Conservation (phyloP, 2,888 invertebrate species). For the Drosophila glabriapex region DNA sequence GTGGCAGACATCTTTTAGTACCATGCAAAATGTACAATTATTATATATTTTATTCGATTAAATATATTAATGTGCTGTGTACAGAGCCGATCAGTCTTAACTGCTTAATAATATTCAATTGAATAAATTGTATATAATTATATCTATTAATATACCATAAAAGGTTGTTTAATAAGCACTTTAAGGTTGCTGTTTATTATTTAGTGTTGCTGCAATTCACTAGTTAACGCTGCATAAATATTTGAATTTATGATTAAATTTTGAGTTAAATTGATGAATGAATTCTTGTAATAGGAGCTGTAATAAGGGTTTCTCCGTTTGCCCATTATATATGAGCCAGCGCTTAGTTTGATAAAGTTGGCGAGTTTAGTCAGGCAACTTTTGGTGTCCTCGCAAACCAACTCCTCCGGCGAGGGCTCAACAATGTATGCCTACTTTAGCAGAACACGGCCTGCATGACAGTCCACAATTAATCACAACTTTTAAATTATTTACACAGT, state of each 20-base stretch:
- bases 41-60: background rate
- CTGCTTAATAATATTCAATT: background rate
- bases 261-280: background rate
- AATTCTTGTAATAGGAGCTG: background rate
- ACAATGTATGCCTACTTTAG: background rate
- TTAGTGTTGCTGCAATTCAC: background rate
- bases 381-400: background rate
- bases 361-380: background rate
- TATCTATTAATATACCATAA: background rate
- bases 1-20: background rate
- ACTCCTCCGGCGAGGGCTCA: background rate
- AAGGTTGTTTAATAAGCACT: background rate
- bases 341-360: background rate
- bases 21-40: background rate
- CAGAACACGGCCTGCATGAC: slow-evolving; percentile 15
- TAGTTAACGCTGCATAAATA: background rate
- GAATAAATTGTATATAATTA: background rate
- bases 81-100: background rate
- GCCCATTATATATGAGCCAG: background rate
- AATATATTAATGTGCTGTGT: background rate
- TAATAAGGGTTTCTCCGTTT: too few species aligned
- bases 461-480: slow-evolving; percentile 36
- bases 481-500: slow-evolving; percentile 45
- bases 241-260: background rate
- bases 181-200: background rate